Evolutionary conservation across 2,888 invertebrate genomes (phyloP).

Genomic region (Drosophila dives): DNA sequence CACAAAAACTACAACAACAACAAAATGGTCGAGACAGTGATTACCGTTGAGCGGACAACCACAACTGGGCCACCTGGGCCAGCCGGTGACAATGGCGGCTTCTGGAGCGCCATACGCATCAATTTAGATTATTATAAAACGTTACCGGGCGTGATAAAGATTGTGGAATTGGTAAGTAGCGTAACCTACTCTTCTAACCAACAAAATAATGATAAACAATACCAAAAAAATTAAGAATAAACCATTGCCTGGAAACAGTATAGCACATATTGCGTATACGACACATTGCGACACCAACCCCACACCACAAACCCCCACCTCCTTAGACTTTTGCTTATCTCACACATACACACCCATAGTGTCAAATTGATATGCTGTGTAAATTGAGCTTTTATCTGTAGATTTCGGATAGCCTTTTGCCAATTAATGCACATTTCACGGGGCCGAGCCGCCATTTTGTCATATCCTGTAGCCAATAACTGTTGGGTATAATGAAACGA

Average conservation of each 20-base stretch:
- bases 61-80: slow-evolving; percentile 81
- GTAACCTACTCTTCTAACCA: background rate
- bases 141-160: slow-evolving; percentile 92
- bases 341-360: slow-evolving; percentile 1
- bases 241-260: slow-evolving; percentile 8
- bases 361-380: slow-evolving; percentile 43
- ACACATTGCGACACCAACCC: background rate
- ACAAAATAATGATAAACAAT: background rate
- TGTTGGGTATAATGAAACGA: background rate
- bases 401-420: slow-evolving; percentile 40
- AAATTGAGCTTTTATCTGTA: slow-evolving; percentile 55
- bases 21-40: slow-evolving; percentile 94
- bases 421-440: slow-evolving; percentile 53
- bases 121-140: slow-evolving; percentile 93
- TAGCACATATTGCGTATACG: slow-evolving; percentile 10
- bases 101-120: slow-evolving; percentile 89
- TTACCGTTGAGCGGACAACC: slow-evolving; percentile 90
- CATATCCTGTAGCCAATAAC: slow-evolving; percentile 10
- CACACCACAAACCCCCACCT: background rate
- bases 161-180: slow-evolving; percentile 91
- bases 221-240: background rate
- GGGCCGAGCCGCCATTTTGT: slow-evolving; percentile 15
- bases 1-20: slow-evolving; percentile 31
- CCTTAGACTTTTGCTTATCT: slow-evolving; percentile 22
- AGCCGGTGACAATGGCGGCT: slow-evolving; percentile 82